Conservation (phyloP, 2,113 vertebrate genomes). For the Anser brachyrhynchus region DNA sequence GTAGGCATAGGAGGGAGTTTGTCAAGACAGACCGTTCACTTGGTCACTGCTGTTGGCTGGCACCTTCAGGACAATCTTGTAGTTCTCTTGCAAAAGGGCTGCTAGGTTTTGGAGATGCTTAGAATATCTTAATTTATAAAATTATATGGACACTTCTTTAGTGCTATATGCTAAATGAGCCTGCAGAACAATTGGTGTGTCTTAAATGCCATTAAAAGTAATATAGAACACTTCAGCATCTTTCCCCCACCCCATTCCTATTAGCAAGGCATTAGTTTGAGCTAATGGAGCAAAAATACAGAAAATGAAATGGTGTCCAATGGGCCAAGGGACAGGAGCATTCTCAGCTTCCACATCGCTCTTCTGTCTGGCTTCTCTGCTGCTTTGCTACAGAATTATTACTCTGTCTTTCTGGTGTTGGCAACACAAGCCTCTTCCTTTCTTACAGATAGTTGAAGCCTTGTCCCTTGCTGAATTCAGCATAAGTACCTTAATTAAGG, state of each 20-base stretch:
- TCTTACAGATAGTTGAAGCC: background rate
- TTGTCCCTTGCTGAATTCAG: background rate
- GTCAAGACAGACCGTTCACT: background rate
- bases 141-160: background rate
- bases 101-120: background rate
- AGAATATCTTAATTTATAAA: background rate
- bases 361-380: background rate
- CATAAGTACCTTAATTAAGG: background rate
- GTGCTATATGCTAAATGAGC: conserved; percentile 30
- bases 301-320: background rate
- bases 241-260: background rate
- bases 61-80: background rate
- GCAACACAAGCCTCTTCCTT: background rate
- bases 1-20: background rate
- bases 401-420: background rate
- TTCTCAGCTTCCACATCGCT: background rate
- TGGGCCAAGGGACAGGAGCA: background rate
- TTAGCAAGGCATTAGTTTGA: conserved; percentile 22
- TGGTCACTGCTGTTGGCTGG: background rate
- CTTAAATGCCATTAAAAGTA: conserved; percentile 29
- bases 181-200: background rate
- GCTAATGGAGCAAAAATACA: conserved; percentile 19
- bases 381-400: background rate
- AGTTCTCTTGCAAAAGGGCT: background rate
- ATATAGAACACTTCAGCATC: background rate